These are phyloP conservation scores for Silurus meridionalis DNA, from an alignment of 2,113 vertebrate genomes.

Conservation along the genomic window DNA sequence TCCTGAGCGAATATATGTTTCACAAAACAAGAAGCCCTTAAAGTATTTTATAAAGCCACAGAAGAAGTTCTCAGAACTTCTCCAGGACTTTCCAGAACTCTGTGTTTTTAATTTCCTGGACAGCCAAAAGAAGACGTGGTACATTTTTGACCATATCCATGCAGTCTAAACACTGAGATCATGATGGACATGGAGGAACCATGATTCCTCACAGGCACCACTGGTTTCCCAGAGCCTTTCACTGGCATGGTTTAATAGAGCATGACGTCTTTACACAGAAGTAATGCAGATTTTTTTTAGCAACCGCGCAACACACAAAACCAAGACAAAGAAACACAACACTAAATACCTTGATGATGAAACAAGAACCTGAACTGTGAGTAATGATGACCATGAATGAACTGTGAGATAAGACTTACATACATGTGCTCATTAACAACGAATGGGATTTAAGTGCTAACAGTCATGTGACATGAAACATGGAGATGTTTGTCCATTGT, in stretches of 20 bases:
- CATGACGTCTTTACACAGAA: conserved; percentile 16
- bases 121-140: neutral
- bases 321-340: too few species aligned
- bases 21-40: conserved; percentile 19
- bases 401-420: too few species aligned
- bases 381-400: too few species aligned
- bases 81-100: neutral
- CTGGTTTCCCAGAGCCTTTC: neutral
- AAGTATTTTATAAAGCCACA: conserved; percentile 13
- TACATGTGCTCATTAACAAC: too few species aligned
- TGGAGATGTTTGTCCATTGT: too few species aligned
- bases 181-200: neutral
- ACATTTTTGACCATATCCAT: neutral
- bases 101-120: neutral
- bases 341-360: too few species aligned
- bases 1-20: neutral
- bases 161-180: neutral
- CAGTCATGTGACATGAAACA: too few species aligned
- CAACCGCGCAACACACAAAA: too few species aligned
- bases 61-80: conserved; percentile 23
- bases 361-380: too few species aligned
- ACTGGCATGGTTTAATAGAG: conserved; percentile 26
- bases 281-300: too few species aligned
- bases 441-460: too few species aligned
- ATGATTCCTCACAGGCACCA: neutral